Conservation (phyloP, 1,140 invertebrate species). For the Melitaea cinxia region DNA sequence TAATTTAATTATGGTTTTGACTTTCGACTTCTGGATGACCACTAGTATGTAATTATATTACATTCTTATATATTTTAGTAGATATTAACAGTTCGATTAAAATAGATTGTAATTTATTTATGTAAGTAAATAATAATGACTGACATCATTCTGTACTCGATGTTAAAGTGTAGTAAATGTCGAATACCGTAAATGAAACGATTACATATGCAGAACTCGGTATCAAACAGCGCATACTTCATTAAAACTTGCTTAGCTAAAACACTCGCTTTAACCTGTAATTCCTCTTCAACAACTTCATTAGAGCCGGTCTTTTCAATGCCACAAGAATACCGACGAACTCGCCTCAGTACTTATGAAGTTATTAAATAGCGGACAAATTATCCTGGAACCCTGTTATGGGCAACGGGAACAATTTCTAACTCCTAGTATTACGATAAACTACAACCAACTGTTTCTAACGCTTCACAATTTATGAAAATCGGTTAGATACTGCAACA, state of each 20-base stretch:
- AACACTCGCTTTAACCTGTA: conserved; percentile 18
- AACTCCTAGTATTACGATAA: conserved; percentile 5
- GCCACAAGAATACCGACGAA: conserved; percentile 29
- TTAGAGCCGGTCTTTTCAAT: conserved; percentile 30
- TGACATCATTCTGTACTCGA: neutral
- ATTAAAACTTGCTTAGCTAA: conserved; percentile 24
- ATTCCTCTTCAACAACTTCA: conserved; percentile 30
- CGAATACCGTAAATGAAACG: conserved; percentile 5
- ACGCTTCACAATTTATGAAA: neutral
- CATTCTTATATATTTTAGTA: too few relatives aligned
- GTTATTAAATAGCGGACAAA: conserved; percentile 52
- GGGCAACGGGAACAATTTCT: conserved; percentile 23
- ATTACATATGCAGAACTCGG: conserved; percentile 7
- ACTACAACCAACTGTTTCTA: neutral
- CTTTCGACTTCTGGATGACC: too few relatives aligned
- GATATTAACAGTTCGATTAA: too few relatives aligned
- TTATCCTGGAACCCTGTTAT: conserved; percentile 49
- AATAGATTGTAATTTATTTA: too few relatives aligned
- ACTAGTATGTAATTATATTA: too few relatives aligned
- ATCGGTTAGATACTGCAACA: neutral
- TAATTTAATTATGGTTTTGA: too few relatives aligned
- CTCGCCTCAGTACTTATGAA: conserved; percentile 36
- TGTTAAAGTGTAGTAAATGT: neutral
- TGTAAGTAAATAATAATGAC: too few relatives aligned
- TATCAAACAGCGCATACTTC: conserved; percentile 12